Evolutionary conservation across 2,113 vertebrate genomes (phyloP).

Genomic region (Petromus typicus): DNA sequence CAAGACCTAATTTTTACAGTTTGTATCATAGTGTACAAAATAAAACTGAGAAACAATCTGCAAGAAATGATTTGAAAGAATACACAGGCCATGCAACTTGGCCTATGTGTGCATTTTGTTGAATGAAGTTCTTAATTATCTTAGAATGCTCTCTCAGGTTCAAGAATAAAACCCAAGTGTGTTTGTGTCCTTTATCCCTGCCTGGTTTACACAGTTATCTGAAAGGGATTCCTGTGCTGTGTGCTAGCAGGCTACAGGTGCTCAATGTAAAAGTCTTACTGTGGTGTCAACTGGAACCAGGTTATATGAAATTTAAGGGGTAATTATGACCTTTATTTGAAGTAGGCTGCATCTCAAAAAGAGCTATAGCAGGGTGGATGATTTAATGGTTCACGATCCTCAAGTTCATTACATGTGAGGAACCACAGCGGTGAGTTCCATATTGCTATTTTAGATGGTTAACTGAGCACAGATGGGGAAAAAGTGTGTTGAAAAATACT

Average conservation of each 20-base stretch:
- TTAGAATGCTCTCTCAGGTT: neutral
- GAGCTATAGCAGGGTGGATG: neutral
- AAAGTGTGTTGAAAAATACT: too few species aligned
- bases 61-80: neutral
- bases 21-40: neutral
- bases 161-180: neutral
- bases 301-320: neutral
- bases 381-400: neutral
- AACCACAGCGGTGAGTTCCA: neutral
- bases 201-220: neutral
- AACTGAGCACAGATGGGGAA: neutral
- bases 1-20: neutral
- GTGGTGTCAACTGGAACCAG: neutral
- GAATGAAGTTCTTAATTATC: neutral
- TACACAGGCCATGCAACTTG: neutral
- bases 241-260: neutral
- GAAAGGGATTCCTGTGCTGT: neutral
- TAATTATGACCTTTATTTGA: constrained; percentile 45
- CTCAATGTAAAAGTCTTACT: neutral
- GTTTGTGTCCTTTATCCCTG: neutral
- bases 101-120: neutral
- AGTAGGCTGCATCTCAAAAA: neutral
- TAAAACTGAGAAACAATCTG: neutral
- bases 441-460: neutral
- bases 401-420: neutral